These are phyloP conservation scores for Poecilia velifera DNA, from an alignment of 2,797 vertebrate species.

Conservation along the genomic window DNA sequence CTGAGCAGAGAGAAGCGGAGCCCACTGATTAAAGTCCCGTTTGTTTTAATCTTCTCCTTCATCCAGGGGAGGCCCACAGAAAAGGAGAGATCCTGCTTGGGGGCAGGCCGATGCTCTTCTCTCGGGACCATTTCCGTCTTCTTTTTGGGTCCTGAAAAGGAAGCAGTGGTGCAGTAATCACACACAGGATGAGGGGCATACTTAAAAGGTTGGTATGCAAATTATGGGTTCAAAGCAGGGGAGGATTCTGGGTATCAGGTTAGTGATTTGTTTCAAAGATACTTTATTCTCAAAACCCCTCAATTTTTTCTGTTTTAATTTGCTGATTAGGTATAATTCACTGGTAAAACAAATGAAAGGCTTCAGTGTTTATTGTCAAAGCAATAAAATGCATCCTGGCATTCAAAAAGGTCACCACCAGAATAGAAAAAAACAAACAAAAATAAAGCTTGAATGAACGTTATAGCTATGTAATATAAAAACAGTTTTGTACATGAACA, in stretches of 20 bases:
- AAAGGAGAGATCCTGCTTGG: conserved; percentile 81
- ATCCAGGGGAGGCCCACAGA: conserved; percentile 89
- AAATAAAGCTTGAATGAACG: not conserved
- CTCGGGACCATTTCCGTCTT: conserved; percentile 59
- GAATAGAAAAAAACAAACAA: not conserved
- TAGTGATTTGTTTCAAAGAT: conserved; percentile 13
- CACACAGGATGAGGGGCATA: conserved; percentile 11
- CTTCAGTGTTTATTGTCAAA: not conserved
- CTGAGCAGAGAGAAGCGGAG: conserved; percentile 88
- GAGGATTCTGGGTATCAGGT: conserved; percentile 14
- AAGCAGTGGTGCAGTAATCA: conserved; percentile 37
- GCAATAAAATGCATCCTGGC: not conserved
- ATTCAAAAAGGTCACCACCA: not conserved
- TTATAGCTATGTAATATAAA: not conserved
- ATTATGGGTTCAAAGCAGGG: conserved; percentile 7
- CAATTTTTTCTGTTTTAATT: not conserved
- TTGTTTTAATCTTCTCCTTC: conserved; percentile 96
- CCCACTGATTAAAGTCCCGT: conserved; percentile 98
- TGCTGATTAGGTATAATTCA: not conserved
- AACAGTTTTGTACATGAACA: not conserved
- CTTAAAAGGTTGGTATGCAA: conserved; percentile 5
- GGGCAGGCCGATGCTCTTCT: conserved; percentile 70
- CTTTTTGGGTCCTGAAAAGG: conserved; percentile 60
- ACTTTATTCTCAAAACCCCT: not conserved
- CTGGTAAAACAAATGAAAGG: not conserved